Base-by-base conservation (phyloP, 2,888 invertebrate species). In the Polyommatus icarus region DNA sequence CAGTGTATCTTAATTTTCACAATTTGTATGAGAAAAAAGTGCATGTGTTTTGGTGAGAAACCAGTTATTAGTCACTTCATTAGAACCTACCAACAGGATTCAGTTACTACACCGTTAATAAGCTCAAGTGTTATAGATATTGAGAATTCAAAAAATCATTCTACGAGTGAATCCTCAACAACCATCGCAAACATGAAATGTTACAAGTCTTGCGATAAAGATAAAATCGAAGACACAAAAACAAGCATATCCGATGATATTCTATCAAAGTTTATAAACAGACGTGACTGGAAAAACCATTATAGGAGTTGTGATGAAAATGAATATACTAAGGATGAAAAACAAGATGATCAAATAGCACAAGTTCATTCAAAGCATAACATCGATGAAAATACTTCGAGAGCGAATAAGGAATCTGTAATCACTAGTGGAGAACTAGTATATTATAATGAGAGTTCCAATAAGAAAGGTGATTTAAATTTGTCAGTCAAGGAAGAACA, bases 171-270 rank as follows among this genome's bases (percentile, higher is more conserved):
- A 79, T 87, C 89, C 0, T 89, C 89, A 0, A 83, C 88, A 0
- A 84, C 90, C 59, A 83, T 87, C 0, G 88, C 91, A 67, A 89
- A 88, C 80, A 89, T 91, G 1, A 89, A 87, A 83, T 90, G 90
- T 78, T 93, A 93, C 78, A 91, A 92, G 81, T 88, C 93, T 0
- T 91, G 91, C 61, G 90, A 90, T 61, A 90, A 90, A 76, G 87
- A 90, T 57, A 83, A 82, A 20, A 84, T 84, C 59, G 83, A 85
- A 12, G 85, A 86, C 12, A 79, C 84, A 0, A 90, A 90, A 81
- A 80, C 86, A 1, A 88, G 90, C 77, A 85, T 92, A 85, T 92
- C 93, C 0, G 93, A 94, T 78, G 93, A 93, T 81, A 92, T 93
- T 20, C 79, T 94, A 61, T 87, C 90, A 0, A 94, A 93, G 85